Percentiles rank a stretch among this genome's conserved stretches.
phyloP scores from a whole-genome alignment of 2,797 vertebrate genomes.

The Simalia tracyae region DNA sequence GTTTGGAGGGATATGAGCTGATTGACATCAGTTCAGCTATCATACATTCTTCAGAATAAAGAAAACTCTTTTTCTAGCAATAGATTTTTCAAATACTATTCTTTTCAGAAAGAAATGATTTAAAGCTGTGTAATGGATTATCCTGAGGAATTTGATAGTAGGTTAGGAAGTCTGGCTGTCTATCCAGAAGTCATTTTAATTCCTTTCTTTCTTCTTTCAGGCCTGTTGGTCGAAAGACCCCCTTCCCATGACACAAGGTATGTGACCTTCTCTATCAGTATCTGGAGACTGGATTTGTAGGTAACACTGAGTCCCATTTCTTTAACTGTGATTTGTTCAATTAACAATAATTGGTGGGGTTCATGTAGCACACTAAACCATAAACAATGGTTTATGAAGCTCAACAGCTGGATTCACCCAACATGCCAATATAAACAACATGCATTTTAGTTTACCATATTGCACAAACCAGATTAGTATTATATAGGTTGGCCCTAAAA shows the following conservation, averaged over 20 bases:
- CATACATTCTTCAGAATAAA: background rate
- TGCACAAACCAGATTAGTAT: background rate
- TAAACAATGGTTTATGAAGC: background rate
- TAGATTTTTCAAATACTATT: conserved; percentile 17
- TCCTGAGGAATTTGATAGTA: conserved; percentile 15
- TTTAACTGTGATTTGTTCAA: background rate
- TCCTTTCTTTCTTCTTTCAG: background rate
- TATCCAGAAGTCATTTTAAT: background rate
- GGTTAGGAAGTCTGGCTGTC: background rate
- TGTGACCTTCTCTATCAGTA: background rate
- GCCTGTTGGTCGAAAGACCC: background rate
- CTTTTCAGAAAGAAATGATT: conserved; percentile 24
- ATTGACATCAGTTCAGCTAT: conserved; percentile 14
- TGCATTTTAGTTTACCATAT: background rate
- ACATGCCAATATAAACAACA: background rate
- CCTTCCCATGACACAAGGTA: background rate
- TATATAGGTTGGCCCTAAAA: background rate
- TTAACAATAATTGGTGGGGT: background rate
- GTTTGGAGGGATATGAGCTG: background rate
- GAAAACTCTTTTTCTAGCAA: conserved; percentile 11
- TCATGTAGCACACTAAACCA: background rate
- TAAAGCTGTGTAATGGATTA: conserved; percentile 19
- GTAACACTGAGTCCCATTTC: background rate
- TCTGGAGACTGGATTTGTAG: background rate
- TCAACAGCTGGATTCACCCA: background rate